phyloP scores from a whole-genome alignment of 1,140 invertebrate species.

The Spodoptera frugiperda region DNA sequence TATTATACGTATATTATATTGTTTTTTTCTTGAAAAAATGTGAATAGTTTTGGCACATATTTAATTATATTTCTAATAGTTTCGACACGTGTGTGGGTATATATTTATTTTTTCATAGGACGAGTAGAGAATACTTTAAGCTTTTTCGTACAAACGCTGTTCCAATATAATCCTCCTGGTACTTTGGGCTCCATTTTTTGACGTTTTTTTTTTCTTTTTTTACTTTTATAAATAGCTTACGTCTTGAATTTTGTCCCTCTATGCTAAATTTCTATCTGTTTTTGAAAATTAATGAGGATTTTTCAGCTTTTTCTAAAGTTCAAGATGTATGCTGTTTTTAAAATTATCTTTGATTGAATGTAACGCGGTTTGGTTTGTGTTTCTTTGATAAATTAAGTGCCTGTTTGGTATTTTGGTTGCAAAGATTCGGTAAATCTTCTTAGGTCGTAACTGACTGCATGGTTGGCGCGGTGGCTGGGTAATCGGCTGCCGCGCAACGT shows the following conservation, averaged over 20 bases:
- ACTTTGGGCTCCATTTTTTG: conserved; percentile 29
- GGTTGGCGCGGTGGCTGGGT: too few relatives aligned
- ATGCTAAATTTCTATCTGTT: too few relatives aligned
- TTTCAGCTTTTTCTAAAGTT: background rate
- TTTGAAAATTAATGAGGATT: background rate
- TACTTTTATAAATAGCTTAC: conserved; percentile 1
- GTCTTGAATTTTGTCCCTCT: background rate
- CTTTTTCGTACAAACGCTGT: conserved; percentile 15
- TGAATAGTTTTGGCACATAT: conserved; percentile 36
- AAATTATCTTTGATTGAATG: conserved; percentile 1
- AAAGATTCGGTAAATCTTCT: too few relatives aligned
- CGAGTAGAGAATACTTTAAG: conserved; percentile 41
- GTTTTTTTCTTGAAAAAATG: conserved; percentile 2
- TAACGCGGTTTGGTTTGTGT: background rate
- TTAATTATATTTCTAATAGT: conserved; percentile 13
- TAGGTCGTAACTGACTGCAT: too few relatives aligned
- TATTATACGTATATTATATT: background rate
- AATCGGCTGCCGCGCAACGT: too few relatives aligned
- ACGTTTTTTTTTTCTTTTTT: background rate
- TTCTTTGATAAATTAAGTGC: too few relatives aligned
- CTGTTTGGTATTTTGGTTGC: too few relatives aligned
- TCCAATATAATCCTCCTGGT: conserved; percentile 25
- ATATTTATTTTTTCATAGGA: conserved; percentile 26
- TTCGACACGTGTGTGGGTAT: conserved; percentile 14
- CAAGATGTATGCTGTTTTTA: background rate